Base-by-base conservation (phyloP, 2,888 invertebrate genomes). In the Rhagophthalmus giganteus region DNA sequence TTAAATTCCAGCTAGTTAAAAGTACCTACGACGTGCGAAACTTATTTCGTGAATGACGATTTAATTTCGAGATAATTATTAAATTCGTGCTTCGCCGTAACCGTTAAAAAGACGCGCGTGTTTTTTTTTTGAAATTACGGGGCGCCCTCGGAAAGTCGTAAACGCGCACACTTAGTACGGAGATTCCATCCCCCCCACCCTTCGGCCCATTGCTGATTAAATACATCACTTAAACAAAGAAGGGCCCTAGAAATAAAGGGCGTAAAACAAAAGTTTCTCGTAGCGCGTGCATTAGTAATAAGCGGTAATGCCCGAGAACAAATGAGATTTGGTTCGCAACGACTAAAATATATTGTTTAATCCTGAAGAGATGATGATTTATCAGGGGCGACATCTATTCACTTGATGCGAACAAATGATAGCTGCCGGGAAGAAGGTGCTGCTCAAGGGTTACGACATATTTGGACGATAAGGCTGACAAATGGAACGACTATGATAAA, bases 401-500 rank as follows among this genome's bases (percentile, higher is more conserved):
- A 46, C 33, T 50, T 58, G 54, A 58, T 55, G 54, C 56, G 52
- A 54, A 58, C 57, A 58, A 58, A 58, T 57, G 57, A 53, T 47
- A 49, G 40, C 55, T 55, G 51, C 42, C 51, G 45, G 41, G 42
- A 55, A 47, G 47, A 55, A 55, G 51, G 51, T 55, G 47, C 47
- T 44, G 37, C 46, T 51, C 55, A 55, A 55, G 51, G 55, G 55
- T 55, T 55, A 55, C 55, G 55, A 55, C 47, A 55, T 55, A 55
- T 47, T 55, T 48, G 52, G 55, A 54, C 55, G 54, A 58, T 57
- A 60, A 57, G 57, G 53, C 59, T 62, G 62, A 62, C 62, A 62
- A 62, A 62, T 62, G 60, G 58, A 62, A 58, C 58, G 59, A 50
- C 54, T 55, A 60, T 60, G 62, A 62, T 57, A 60, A 62, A 62